phyloP scores from a whole-genome alignment of 2,797 vertebrate genomes.

The Masticophis lateralis region DNA sequence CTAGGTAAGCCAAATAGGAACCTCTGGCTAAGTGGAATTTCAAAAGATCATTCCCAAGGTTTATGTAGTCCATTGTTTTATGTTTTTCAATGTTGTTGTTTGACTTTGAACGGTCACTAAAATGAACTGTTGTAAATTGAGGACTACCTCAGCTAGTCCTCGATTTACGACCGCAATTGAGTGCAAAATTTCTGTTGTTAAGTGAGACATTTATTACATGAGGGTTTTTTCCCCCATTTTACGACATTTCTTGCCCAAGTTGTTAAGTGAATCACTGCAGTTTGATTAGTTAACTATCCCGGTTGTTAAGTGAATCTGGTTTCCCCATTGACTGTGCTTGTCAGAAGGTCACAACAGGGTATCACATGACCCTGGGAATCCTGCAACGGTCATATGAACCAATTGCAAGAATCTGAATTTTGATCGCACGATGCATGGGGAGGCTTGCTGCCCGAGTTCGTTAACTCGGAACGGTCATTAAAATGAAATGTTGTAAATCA shows the following conservation, averaged over 20 bases:
- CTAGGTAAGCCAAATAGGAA: background rate
- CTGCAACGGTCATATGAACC: background rate
- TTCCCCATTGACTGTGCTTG: background rate
- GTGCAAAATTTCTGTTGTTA: background rate
- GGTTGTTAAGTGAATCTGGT: background rate
- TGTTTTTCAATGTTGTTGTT: no score
- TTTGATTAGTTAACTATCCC: background rate
- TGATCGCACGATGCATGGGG: fast-evolving
- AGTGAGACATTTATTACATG: background rate
- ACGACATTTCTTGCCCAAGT: background rate
- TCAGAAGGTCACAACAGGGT: background rate
- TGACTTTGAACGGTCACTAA: no score
- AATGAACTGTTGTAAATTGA: no score
- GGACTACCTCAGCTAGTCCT: background rate
- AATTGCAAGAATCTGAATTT: background rate
- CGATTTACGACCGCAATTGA: background rate
- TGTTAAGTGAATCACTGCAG: background rate
- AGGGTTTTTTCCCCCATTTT: background rate
- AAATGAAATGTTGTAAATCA: background rate
- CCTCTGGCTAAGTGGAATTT: background rate
- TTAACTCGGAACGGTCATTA: background rate
- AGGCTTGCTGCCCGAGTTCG: background rate
- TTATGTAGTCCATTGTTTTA: background rate
- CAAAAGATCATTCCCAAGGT: background rate
- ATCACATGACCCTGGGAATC: background rate